Evolutionary conservation across 2,888 invertebrate species (phyloP).

Genomic region (Apoda limacodes): DNA sequence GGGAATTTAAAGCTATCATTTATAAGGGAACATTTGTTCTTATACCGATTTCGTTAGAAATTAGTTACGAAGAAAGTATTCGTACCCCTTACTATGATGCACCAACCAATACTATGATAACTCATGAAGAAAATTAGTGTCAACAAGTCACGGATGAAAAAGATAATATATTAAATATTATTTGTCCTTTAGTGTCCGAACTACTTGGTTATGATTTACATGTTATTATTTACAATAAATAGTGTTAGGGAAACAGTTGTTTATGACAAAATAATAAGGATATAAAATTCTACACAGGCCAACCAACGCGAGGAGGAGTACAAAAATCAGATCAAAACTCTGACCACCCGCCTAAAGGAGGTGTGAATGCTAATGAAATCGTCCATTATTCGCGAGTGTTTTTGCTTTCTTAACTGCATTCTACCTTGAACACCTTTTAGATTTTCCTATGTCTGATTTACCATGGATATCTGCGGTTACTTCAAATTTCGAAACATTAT

Average conservation of each 20-base stretch:
- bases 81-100: no score
- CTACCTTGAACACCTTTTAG: conserved; percentile 37
- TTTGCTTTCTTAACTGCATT: conserved; percentile 60
- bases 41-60: no score
- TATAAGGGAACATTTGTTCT: no score
- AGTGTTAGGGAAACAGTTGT: no score
- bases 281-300: conserved; percentile 76
- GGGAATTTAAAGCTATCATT: no score
- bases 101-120: conserved; percentile 40
- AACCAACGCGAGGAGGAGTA: conserved; percentile 99
- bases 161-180: no score
- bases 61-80: no score
- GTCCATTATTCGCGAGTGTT: conserved; percentile 44
- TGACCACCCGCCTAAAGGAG: conserved; percentile 99
- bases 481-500: neutral
- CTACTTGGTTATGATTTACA: no score
- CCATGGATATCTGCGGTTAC: conserved; percentile 14
- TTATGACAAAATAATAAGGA: neutral
- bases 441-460: conserved; percentile 34
- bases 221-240: no score
- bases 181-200: no score
- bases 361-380: conserved; percentile 71
- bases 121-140: no score
- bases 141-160: no score
- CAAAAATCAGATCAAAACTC: conserved; percentile 99